These are phyloP conservation scores for Tenebrosternarchus preto DNA, from an alignment of 2,113 vertebrate genomes.

Conservation along the genomic window DNA sequence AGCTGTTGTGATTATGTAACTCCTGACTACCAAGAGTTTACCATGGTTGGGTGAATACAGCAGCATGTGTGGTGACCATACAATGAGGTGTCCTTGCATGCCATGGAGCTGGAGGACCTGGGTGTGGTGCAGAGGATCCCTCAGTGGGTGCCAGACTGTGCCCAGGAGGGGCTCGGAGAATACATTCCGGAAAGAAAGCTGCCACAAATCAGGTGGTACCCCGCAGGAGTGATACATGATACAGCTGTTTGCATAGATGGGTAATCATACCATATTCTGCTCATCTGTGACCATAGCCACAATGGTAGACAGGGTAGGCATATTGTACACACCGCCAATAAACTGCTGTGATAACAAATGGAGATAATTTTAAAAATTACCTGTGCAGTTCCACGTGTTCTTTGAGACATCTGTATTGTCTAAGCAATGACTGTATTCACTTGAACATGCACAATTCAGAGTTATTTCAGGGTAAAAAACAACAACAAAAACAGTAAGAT, in stretches of 20 bases:
- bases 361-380: too few relatives aligned
- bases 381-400: neutral
- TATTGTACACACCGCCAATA: slow-evolving; percentile 13
- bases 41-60: slow-evolving; percentile 42
- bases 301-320: slow-evolving; percentile 22
- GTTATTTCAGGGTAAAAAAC: too few relatives aligned
- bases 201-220: neutral
- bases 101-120: slow-evolving; percentile 13
- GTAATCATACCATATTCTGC: slow-evolving; percentile 10
- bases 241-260: neutral
- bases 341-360: slow-evolving; percentile 1
- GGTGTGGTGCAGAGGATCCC: neutral
- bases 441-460: too few relatives aligned
- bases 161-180: too few relatives aligned
- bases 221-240: neutral
- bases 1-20: too few relatives aligned
- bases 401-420: neutral
- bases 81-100: slow-evolving; percentile 25
- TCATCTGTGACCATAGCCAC: slow-evolving; percentile 20
- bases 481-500: too few relatives aligned
- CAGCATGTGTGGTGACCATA: slow-evolving; percentile 34
- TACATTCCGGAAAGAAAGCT: slow-evolving; percentile 26
- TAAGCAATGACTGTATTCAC: neutral
- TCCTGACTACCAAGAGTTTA: neutral
- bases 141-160: slow-evolving; percentile 2